These are phyloP conservation scores for Myrmecophaga tridactyla DNA, from an alignment of 2,113 vertebrate genomes.

Conservation along the genomic window DNA sequence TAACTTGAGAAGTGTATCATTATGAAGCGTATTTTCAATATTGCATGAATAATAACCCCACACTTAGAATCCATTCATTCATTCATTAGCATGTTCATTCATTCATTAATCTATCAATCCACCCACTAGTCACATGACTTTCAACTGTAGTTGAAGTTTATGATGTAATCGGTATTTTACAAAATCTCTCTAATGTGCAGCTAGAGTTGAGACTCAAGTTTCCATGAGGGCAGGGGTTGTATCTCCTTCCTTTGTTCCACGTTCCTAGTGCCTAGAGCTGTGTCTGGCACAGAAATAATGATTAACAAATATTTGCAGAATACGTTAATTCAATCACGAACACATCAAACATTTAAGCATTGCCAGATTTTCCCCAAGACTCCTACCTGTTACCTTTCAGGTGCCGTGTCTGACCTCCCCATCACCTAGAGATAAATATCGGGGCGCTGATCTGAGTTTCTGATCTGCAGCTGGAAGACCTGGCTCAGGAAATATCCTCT, in stretches of 20 bases:
- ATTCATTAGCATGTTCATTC: neutral
- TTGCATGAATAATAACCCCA: neutral
- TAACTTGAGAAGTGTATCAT: neutral
- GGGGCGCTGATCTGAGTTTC: neutral
- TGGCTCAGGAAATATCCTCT: neutral
- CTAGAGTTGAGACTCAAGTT: neutral
- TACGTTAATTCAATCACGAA: neutral
- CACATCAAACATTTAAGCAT: neutral
- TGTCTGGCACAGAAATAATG: neutral
- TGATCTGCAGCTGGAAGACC: neutral
- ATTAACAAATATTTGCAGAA: neutral
- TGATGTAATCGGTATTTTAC: neutral
- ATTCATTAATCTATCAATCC: neutral
- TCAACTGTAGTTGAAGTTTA: neutral
- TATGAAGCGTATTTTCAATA: neutral
- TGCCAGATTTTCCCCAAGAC: neutral
- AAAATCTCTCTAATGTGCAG: neutral
- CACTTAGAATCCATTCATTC: neutral
- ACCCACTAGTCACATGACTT: neutral
- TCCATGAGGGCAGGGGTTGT: neutral
- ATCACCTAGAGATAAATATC: neutral
- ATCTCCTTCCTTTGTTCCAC: neutral
- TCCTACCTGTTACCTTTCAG: neutral
- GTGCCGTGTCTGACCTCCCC: neutral
- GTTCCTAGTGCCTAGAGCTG: neutral